These are phyloP conservation scores for Pharmacophagus antenor DNA, from an alignment of 2,888 invertebrate genomes.

Conservation along the genomic window DNA sequence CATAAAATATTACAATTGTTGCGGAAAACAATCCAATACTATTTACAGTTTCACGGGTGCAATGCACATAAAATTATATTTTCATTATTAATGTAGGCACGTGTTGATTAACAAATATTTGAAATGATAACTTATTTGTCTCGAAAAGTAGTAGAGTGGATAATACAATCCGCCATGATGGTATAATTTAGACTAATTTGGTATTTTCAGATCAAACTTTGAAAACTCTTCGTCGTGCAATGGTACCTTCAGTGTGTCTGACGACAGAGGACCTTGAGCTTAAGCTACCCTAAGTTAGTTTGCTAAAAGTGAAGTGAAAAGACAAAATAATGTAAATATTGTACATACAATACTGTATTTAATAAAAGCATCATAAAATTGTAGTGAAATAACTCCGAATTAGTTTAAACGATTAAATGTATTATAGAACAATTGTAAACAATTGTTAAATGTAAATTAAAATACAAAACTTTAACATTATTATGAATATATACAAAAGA, in stretches of 20 bases:
- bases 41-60: no score
- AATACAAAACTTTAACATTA: neutral
- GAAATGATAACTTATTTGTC: no score
- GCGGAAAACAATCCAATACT: no score
- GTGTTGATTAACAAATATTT: no score
- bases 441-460: neutral
- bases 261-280: constrained; percentile 69
- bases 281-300: no score
- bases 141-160: no score
- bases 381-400: constrained; percentile 23
- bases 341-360: constrained; percentile 17
- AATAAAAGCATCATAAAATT: neutral
- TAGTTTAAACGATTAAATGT: constrained; percentile 7
- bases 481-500: neutral
- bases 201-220: constrained; percentile 51
- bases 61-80: no score
- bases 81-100: no score
- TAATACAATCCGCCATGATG: no score
- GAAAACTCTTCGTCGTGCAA: constrained; percentile 59
- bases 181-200: no score
- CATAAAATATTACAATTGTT: no score
- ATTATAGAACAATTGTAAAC: neutral
- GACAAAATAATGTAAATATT: constrained; percentile 25
- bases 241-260: constrained; percentile 65
- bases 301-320: neutral